Base-by-base conservation (phyloP, 2,888 invertebrate species). In the Polyploca ridens region DNA sequence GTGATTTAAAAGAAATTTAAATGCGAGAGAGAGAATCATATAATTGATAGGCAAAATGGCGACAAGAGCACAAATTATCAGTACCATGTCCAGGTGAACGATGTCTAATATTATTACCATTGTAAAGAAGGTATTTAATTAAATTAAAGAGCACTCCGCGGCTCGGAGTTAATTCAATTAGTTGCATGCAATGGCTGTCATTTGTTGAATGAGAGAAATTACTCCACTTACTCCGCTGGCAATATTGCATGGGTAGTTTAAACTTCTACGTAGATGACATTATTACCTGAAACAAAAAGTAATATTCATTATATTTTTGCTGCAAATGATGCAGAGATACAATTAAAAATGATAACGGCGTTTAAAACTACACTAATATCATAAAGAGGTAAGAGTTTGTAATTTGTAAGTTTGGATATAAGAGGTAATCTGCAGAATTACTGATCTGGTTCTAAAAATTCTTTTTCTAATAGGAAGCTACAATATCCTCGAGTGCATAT, bases 151-250 rank as follows among this genome's bases (percentile, higher is more conserved):
- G 74, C 79, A 77, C 77, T 78, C 74, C 66, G 73, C 75, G 68
- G 66, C 69, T 57, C 67, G 67, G 70, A 68, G 72, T 66, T 85
- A 80, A 86, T 84, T 82, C 65, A 79, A 83, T 87, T 86, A 80
- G 68, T 70, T 60, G 64, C 67, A 66, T 10, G 49, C 54, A 8
- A 19, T 19, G 16, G 19, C 54, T 54, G 54, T 54, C 54, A 54
- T 54, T 27, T 54, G 54, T n/a, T 46, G 6, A 46, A 46, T 46
- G 14, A 46, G n/a, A 49, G 54, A 19, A 54, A 54, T 54, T 19
- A 54, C 0, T 54, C 19, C 54, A 54, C 54, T 54, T 54, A 54
- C 54, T 54, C 7, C 19, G 14, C 54, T 19, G 54, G 19, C 54
- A 54, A 54, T 10, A 54, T n/a, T 7, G 54, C 19, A 41, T 38